Percentiles rank a stretch among this genome's conserved stretches.
Conservation (phyloP, 2,888 invertebrate genomes). For the Lamellibrachia columna region DNA sequence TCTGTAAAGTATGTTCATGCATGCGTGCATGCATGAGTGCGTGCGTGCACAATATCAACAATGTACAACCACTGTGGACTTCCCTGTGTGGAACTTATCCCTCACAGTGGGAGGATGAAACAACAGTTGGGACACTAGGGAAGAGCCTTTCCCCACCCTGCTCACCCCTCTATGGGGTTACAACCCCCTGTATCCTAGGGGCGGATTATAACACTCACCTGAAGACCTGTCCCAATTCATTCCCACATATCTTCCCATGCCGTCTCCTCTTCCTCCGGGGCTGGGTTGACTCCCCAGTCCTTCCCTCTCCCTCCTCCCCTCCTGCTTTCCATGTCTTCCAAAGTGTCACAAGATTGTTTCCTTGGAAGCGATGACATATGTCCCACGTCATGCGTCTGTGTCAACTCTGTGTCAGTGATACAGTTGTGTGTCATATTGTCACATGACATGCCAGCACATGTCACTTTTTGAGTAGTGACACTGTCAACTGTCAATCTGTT, state of each 20-base stretch:
- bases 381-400: too few relatives aligned
- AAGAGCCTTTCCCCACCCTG: too few relatives aligned
- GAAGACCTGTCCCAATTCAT: background rate
- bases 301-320: background rate
- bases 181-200: background rate
- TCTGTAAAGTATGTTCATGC: too few relatives aligned
- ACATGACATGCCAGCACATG: background rate
- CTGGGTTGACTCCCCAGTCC: background rate
- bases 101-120: too few relatives aligned
- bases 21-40: background rate
- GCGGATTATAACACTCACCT: background rate
- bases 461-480: background rate
- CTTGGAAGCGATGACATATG: too few relatives aligned
- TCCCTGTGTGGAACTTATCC: too few relatives aligned
- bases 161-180: background rate
- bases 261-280: background rate
- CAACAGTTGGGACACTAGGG: too few relatives aligned
- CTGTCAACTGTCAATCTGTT: too few relatives aligned
- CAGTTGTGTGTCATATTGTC: background rate
- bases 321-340: background rate
- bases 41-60: background rate
- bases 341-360: background rate
- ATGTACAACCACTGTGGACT: too few relatives aligned
- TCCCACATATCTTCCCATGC: background rate
- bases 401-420: background rate